Evolutionary conservation across 64 coral and sea anemone species (phyloP).

Genomic region (Platygyra sinensis): DNA sequence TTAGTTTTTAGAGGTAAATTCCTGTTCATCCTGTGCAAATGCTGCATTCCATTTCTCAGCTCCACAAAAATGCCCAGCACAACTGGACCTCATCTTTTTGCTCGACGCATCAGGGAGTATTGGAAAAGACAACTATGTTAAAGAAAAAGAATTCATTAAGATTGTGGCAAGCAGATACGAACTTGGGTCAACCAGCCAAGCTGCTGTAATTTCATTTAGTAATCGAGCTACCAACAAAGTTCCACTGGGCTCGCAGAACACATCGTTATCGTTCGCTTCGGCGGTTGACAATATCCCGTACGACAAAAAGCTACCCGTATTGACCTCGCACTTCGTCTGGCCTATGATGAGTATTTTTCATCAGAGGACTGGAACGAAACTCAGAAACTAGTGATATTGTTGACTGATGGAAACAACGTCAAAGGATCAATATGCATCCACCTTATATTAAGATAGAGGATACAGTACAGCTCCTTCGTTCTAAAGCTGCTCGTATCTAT

Average conservation of each 20-base stretch:
- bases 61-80: slow-evolving; percentile 2
- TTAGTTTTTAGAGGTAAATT: too few species aligned
- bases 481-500: neutral
- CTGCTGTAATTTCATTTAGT: neutral
- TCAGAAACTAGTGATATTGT: slow-evolving; percentile 5
- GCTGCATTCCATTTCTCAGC: neutral
- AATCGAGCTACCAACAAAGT: neutral
- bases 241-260: neutral
- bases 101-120: slow-evolving; percentile 15
- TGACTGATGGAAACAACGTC: slow-evolving; percentile 16
- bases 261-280: neutral
- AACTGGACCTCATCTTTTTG: neutral
- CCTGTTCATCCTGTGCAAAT: too few species aligned
- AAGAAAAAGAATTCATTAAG: slow-evolving; percentile 10
- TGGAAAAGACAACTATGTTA: neutral
- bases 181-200: neutral
- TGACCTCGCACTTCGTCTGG: neutral
- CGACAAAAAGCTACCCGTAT: neutral
- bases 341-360: slow-evolving; percentile 18
- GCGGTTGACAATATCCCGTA: neutral
- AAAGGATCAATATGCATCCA: too few species aligned
- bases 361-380: neutral
- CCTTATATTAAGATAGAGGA: neutral
- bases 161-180: slow-evolving; percentile 4
- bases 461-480: neutral